These are phyloP conservation scores for Agrochola macilenta DNA, from an alignment of 2,888 invertebrate genomes.

Conservation along the genomic window DNA sequence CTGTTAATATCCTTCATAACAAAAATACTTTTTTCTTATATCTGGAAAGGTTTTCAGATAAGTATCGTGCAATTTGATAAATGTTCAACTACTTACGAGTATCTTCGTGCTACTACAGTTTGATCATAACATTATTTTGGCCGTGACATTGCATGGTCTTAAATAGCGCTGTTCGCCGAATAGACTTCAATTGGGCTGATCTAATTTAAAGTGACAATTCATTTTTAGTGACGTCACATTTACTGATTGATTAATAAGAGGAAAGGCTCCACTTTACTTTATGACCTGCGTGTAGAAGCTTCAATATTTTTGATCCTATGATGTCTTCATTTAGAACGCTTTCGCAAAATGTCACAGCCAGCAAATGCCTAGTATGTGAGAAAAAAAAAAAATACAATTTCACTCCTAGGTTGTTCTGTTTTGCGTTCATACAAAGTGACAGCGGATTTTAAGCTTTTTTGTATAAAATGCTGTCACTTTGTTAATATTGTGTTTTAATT, in stretches of 20 bases:
- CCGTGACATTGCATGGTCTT: neutral
- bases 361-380: no score
- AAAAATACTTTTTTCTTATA: neutral
- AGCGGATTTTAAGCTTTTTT: no score
- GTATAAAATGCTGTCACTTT: no score
- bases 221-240: neutral
- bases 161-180: neutral
- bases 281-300: no score
- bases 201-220: neutral
- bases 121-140: neutral
- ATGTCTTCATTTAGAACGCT: no score
- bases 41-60: neutral
- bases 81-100: neutral
- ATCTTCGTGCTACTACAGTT: neutral
- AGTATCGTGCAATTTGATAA: neutral
- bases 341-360: no score
- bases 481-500: no score
- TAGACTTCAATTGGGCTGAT: slow-evolving; percentile 3
- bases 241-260: neutral
- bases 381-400: no score
- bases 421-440: no score
- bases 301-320: no score
- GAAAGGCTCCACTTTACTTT: no score
- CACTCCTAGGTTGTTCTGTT: no score
- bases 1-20: neutral